Conservation (phyloP, 35 echinoderm and acorn worm species). For the Holothuria glaberrima region DNA sequence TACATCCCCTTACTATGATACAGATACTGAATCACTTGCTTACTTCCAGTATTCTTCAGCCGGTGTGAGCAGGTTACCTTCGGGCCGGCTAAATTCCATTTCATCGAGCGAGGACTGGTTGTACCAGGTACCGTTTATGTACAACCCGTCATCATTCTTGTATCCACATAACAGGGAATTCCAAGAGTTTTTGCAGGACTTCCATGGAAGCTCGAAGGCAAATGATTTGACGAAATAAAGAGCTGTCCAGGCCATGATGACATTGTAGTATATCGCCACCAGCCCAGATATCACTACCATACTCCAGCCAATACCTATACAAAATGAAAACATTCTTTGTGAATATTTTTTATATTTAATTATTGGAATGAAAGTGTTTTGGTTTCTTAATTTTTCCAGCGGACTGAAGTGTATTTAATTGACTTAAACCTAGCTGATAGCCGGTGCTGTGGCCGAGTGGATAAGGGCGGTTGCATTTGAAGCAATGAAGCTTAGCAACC, state of each 20-base stretch:
- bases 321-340: background rate
- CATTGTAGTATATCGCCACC: constrained; percentile 94
- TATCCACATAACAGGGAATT: constrained; percentile 82
- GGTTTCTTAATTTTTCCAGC: no score
- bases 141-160: constrained; percentile 31
- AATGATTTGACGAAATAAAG: constrained; percentile 86
- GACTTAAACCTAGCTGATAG: no score
- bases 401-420: no score
- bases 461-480: no score
- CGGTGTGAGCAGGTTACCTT: constrained; percentile 46
- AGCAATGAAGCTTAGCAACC: no score
- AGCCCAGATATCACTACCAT: constrained; percentile 84
- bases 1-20: no score
- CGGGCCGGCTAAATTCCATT: constrained; percentile 25
- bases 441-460: no score
- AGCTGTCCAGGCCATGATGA: constrained; percentile 87
- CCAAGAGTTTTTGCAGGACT: constrained; percentile 74
- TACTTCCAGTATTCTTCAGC: constrained; percentile 83
- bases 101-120: constrained; percentile 44
- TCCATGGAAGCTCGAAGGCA: constrained; percentile 74
- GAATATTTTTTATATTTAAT: background rate
- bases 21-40: background rate
- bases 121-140: constrained; percentile 47
- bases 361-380: no score
- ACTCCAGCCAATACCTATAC: constrained; percentile 86